phyloP scores from a whole-genome alignment of 2,888 invertebrate species.

The Agonopterix heracliana region DNA sequence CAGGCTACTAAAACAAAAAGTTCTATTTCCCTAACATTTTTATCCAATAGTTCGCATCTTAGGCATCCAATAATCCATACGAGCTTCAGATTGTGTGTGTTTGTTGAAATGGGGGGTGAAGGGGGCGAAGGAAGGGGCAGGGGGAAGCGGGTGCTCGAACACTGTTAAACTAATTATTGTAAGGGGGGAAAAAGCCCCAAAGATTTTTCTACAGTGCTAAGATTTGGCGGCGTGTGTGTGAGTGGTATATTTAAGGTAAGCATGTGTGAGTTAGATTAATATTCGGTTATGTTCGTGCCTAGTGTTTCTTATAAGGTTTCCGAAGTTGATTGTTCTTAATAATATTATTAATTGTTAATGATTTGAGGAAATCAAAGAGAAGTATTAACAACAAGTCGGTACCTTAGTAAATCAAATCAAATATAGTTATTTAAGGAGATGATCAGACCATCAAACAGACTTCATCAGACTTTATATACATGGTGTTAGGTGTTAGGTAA shows the following conservation, averaged over 20 bases:
- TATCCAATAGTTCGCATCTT: slow-evolving; percentile 37
- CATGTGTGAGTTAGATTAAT: slow-evolving; percentile 9
- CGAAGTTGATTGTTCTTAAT: background rate
- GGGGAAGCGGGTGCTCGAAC: slow-evolving; percentile 36
- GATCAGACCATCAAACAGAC: no score
- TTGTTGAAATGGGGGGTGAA: slow-evolving; percentile 12
- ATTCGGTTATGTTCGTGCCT: slow-evolving; percentile 4
- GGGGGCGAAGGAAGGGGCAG: slow-evolving; percentile 16
- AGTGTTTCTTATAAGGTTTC: background rate
- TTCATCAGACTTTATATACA: no score
- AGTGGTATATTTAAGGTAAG: background rate
- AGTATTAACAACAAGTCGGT: no score
- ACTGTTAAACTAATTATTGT: slow-evolving; percentile 51
- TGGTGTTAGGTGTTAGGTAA: no score
- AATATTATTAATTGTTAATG: background rate
- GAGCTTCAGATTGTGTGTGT: slow-evolving; percentile 15
- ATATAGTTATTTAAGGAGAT: no score
- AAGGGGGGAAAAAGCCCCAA: slow-evolving; percentile 22
- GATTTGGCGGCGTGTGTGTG: slow-evolving; percentile 13
- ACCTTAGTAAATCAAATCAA: no score
- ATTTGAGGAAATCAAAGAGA: no score
- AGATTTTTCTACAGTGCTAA: slow-evolving; percentile 36
- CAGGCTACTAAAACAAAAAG: background rate
- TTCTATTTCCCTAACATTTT: slow-evolving; percentile 30
- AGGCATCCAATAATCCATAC: slow-evolving; percentile 25